Conservation (phyloP, 1,140 invertebrate genomes). For the Conus ventricosus region DNA sequence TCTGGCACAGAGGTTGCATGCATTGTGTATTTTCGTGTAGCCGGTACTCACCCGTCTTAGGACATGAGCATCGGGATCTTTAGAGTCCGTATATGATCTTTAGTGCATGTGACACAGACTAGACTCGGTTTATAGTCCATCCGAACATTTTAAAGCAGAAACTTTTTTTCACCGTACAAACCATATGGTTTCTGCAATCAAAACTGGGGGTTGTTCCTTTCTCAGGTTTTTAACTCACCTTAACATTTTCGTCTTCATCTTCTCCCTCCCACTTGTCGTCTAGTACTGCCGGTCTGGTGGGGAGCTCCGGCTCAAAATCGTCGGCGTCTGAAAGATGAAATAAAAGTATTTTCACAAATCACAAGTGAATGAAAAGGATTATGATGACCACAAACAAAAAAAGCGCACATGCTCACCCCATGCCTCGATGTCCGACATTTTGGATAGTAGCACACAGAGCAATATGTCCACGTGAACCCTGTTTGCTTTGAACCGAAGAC, state of each 20-base stretch:
- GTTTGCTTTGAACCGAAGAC: background rate
- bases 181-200: too few species aligned
- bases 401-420: slow-evolving; percentile 44
- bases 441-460: slow-evolving; percentile 10
- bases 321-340: slow-evolving; percentile 48
- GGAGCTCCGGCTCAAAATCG: slow-evolving; percentile 51
- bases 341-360: background rate
- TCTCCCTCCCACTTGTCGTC: slow-evolving; percentile 88
- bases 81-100: too few species aligned
- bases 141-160: too few species aligned
- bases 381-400: background rate
- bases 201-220: too few species aligned
- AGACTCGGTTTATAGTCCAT: too few species aligned
- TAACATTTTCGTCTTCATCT: slow-evolving; percentile 87
- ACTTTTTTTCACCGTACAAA: too few species aligned
- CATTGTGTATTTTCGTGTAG: too few species aligned
- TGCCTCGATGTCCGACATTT: slow-evolving; percentile 38
- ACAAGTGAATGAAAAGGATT: background rate
- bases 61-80: too few species aligned
- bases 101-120: too few species aligned
- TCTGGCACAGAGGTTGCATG: too few species aligned
- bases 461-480: background rate
- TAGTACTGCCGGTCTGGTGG: slow-evolving; percentile 24
- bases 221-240: slow-evolving; percentile 78
- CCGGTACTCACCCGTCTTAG: too few species aligned